Evolutionary conservation across 2,113 vertebrate genomes (phyloP), one percentile per base, ranked within the genome.

Genomic region (Eidolon helvum): DNA sequence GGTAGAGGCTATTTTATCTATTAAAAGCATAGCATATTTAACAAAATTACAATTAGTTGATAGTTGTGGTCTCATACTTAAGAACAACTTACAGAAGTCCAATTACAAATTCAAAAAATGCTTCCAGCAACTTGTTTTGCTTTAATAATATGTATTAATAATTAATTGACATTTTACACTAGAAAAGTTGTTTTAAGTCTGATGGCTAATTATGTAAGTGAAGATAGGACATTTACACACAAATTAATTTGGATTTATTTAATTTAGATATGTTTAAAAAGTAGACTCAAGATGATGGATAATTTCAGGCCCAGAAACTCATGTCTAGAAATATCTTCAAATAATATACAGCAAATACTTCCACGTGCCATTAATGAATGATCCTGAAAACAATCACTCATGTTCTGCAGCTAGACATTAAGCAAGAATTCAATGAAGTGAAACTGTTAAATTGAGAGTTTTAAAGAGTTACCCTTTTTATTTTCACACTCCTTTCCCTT

Each of bases 381-480:
- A 97, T 55, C 77, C 72, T 96, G 90, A 97, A 92, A 95, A 77
- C 87, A 98, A 94, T 96, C 18, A 9, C 80, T 98, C 35, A 65
- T 33, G 33, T 91, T 87, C 33, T 92, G 26, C 61, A 95, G 84
- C 55, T 93, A 97, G 96, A 98, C 98, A 97, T 96, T 96, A 98
- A 98, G 96, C 53, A 98, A 98, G 86, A 97, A 98, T 95, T 98
- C 96, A 98, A 93, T 96, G 97, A 98, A 94, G 92, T 26, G 89
- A 98, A 98, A 75, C 69, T 75, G 87, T 93, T 98, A 96, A 96
- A 95, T 18, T 3, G 26, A 77, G 88, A 91, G 69, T 93, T 98
- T 97, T 97, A 91, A 98, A 89, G 95, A 53, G 66, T 89, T 96
- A 94, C 61, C 55, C 69, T 96, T 94, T 90, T 91, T 91, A 91